Conservation (phyloP, 2,888 invertebrate species). For the Xanthia togata region DNA sequence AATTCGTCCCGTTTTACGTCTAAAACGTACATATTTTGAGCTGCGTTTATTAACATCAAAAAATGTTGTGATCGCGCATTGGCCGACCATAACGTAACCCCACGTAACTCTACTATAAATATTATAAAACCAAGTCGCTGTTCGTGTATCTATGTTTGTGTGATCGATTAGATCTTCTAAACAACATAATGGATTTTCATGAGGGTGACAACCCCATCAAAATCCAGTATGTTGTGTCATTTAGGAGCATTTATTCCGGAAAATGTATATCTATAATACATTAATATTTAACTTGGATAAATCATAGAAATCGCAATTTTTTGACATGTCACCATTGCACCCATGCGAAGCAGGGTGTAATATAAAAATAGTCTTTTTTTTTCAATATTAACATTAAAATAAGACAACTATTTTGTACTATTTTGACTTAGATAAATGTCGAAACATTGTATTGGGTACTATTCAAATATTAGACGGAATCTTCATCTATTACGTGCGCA, state of each 20-base stretch:
- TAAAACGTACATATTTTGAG: neutral
- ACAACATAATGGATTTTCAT: neutral
- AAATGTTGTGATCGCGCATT: slow-evolving; percentile 8
- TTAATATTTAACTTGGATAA: too few relatives aligned
- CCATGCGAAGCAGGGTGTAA: neutral
- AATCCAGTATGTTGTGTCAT: neutral
- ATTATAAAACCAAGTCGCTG: neutral
- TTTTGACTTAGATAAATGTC: neutral
- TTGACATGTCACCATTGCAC: neutral
- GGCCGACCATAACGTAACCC: slow-evolving; percentile 11
- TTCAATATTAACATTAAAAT: neutral
- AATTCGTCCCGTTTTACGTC: neutral
- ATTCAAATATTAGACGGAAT: slow-evolving; percentile 47
- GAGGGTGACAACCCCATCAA: neutral
- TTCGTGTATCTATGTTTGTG: neutral
- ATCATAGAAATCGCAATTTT: too few relatives aligned
- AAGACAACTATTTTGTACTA: neutral
- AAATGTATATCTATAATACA: too few relatives aligned
- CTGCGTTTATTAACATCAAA: slow-evolving; percentile 12
- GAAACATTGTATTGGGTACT: slow-evolving; percentile 21
- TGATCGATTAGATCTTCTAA: neutral
- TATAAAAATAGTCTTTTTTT: neutral
- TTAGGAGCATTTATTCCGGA: neutral
- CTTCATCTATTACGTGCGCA: slow-evolving; percentile 47
- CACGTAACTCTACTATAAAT: neutral